Base-by-base conservation (phyloP, 2,888 invertebrate species). In the Ctenicera cuprea region DNA sequence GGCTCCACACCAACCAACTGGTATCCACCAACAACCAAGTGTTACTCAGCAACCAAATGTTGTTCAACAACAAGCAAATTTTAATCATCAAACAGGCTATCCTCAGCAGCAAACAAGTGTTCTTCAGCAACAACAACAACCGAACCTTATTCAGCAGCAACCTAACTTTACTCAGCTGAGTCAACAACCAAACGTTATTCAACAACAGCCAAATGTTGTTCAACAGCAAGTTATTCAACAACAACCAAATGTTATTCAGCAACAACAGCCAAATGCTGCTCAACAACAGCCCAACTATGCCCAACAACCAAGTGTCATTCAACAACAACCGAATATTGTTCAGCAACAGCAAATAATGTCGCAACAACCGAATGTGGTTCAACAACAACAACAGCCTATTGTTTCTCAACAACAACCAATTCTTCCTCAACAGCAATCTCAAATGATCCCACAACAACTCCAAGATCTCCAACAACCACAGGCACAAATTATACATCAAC, bases 181-280 rank as follows among this genome's bases (percentile, higher is more conserved):
- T 61, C 87, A 88, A 0, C 89, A 89, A 65, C 89, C 89, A 76
- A 88, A 88, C 63, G 88, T 89, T 68, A 85, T 89, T 1, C 88
- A 88, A 79, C 85, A 88, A 83, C 89, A 89, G 74, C 4, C 65
- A 30, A 38, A n/a, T 18, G 26, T 50, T 9, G 20, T 48, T 12
- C 54, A 38, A 20, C 67, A 54, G 9, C 43, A 54, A 22, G 26
- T 74, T 64, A 79, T 71, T 71, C 63, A 67, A 26, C 71, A 65
- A 41, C 72, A 77, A 41, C 18, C 52, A 11, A 22, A 4, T 52
- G n/a, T 52, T 14, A 3, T 22, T 0, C 52, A 52, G 4, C 22
- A 3, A 22, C 72, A 59, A 37, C 70, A 71, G 54, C 61, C 26
- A 5, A 26, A 26, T 26, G 26, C 26, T 26, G 79, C 89, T 73